phyloP scores from a whole-genome alignment of 2,113 vertebrate species.

The Mirounga angustirostris region DNA sequence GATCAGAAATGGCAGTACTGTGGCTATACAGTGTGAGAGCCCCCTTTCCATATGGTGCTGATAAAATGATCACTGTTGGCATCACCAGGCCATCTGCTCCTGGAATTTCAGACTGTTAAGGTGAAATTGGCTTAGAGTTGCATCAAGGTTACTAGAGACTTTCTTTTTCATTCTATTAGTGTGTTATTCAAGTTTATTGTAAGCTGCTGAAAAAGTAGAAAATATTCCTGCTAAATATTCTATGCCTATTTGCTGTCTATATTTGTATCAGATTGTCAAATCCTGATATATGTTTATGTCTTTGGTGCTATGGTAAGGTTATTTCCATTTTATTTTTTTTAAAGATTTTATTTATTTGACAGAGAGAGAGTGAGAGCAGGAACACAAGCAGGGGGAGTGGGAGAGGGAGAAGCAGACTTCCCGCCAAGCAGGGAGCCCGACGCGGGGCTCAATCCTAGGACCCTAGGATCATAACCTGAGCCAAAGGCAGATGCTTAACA shows the following conservation, averaged over 20 bases:
- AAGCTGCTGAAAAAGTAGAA: not conserved
- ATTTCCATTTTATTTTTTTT: constrained; percentile 5
- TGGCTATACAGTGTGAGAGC: not conserved
- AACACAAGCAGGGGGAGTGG: too few relatives aligned
- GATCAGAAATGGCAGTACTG: constrained; percentile 50
- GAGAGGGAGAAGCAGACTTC: too few relatives aligned
- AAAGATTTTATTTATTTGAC: too few relatives aligned
- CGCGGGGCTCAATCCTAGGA: too few relatives aligned
- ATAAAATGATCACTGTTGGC: constrained; percentile 59
- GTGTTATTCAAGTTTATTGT: constrained; percentile 52
- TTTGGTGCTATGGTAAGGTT: not conserved
- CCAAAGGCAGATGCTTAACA: too few relatives aligned
- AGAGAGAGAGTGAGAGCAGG: too few relatives aligned
- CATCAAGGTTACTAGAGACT: not conserved
- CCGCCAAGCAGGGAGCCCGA: too few relatives aligned
- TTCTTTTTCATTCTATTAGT: constrained; percentile 29
- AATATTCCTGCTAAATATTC: constrained; percentile 55
- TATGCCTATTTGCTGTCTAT: constrained; percentile 10
- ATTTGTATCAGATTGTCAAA: constrained; percentile 59
- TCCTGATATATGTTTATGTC: not conserved
- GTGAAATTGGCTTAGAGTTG: constrained; percentile 75
- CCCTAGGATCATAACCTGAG: too few relatives aligned
- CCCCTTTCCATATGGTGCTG: constrained; percentile 59
- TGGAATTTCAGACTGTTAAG: constrained; percentile 58
- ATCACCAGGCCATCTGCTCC: constrained; percentile 77